Percentiles rank a stretch among this genome's conserved stretches.
phyloP scores from a whole-genome alignment of 2,113 vertebrate species.

The Galemys pyrenaicus region DNA sequence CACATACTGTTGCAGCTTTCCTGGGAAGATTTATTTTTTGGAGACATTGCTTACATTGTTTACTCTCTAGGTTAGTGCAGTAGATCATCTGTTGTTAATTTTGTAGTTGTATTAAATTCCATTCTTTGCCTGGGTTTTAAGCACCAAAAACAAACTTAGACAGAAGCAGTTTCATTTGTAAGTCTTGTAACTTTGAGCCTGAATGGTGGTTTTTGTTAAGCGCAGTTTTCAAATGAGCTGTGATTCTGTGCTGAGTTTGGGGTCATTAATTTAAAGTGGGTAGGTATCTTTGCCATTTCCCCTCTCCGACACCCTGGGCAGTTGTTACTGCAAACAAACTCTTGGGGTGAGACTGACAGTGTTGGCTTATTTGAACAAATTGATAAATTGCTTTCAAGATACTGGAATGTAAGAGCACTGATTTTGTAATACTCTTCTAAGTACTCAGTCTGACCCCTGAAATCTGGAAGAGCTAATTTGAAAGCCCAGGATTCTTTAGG shows the following conservation, averaged over 20 bases:
- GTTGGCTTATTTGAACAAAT: too few species aligned
- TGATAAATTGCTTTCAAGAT: constrained; percentile 50
- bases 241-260: constrained; percentile 16
- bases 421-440: constrained; percentile 38
- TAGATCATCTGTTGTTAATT: constrained; percentile 82
- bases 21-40: constrained; percentile 62
- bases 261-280: constrained; percentile 27
- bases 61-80: constrained; percentile 75
- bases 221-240: constrained; percentile 18
- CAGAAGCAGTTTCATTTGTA: constrained; percentile 49
- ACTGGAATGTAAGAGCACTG: not conserved
- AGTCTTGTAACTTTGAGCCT: constrained; percentile 34
- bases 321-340: constrained; percentile 39
- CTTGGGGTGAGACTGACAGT: not conserved
- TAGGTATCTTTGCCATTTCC: not conserved
- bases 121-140: constrained; percentile 77
- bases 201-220: constrained; percentile 54
- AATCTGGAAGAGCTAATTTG: not conserved
- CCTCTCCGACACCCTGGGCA: not conserved
- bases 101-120: constrained; percentile 78
- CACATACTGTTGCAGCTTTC: constrained; percentile 47
- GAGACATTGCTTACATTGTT: constrained; percentile 69
- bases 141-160: constrained; percentile 67
- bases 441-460: constrained; percentile 19
- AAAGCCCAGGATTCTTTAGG: not conserved